A percentile compares a stretch with the other conserved stretches of the same genome.
phyloP scores from a whole-genome alignment of 1,140 invertebrate species.

The Lysiphlebus fabarum region DNA sequence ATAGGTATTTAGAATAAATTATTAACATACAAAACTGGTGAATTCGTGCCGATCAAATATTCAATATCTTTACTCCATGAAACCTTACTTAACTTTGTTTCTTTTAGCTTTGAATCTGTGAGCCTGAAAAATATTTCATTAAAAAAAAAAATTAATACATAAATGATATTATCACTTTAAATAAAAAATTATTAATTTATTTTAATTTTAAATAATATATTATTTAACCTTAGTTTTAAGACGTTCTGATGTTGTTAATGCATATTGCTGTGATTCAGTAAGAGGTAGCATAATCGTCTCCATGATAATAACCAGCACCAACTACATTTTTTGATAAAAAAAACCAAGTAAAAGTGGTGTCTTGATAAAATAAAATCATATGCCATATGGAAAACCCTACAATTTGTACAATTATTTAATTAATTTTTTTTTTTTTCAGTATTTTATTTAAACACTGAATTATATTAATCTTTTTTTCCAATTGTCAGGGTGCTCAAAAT shows the following conservation, averaged over 20 bases:
- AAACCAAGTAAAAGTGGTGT: constrained; percentile 84
- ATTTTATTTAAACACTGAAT: no score
- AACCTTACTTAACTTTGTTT: constrained; percentile 69
- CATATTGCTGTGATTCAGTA: constrained; percentile 80
- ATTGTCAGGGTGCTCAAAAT: no score
- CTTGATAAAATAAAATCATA: constrained; percentile 59
- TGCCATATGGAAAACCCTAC: no score
- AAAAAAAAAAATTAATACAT: no score
- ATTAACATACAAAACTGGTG: constrained; percentile 62
- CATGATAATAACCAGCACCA: constrained; percentile 86
- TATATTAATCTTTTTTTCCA: no score
- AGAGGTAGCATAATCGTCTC: constrained; percentile 77
- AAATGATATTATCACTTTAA: no score
- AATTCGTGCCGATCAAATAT: constrained; percentile 82
- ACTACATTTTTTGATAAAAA: constrained; percentile 88
- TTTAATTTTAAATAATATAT: no score
- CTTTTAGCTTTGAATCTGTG: constrained; percentile 80
- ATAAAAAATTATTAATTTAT: not conserved
- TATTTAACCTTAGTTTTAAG: constrained; percentile 63
- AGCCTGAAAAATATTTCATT: no score
- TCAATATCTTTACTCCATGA: constrained; percentile 88
- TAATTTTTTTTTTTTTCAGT: no score
- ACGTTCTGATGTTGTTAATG: constrained; percentile 64
- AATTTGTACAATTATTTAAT: no score
- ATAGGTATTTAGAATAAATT: constrained; percentile 4